These are phyloP conservation scores for Fulica atra DNA, from an alignment of 2,113 vertebrate species.

Conservation along the genomic window DNA sequence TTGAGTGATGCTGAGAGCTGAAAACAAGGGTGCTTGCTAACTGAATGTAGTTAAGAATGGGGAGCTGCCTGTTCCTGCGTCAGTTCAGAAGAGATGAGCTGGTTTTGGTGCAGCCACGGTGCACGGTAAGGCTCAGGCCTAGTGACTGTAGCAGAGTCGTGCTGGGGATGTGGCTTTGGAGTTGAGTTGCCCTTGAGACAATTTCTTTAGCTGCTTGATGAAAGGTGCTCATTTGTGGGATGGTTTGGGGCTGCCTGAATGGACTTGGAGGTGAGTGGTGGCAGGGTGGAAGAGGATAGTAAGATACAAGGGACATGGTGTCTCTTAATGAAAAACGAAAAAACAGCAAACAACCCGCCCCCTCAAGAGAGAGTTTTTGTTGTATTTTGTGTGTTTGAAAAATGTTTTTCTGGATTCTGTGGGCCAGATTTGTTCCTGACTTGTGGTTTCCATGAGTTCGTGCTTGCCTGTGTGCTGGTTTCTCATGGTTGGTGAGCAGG, in stretches of 20 bases:
- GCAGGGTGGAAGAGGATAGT: background rate
- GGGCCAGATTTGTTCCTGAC: background rate
- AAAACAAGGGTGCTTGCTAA: background rate
- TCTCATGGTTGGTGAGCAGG: background rate
- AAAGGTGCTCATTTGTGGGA: background rate
- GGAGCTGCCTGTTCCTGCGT: background rate
- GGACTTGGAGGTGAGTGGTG: background rate
- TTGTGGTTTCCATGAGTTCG: background rate
- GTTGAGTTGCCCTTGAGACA: background rate
- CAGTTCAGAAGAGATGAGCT: background rate
- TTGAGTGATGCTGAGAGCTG: background rate
- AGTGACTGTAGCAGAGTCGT: fast-evolving
- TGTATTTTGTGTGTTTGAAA: background rate
- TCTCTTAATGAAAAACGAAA: background rate
- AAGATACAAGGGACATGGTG: background rate
- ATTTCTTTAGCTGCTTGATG: background rate
- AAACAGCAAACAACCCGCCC: background rate
- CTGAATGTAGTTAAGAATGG: background rate
- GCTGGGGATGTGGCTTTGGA: background rate
- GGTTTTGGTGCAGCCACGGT: background rate
- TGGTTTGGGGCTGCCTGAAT: background rate
- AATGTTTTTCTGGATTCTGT: background rate
- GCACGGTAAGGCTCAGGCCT: background rate
- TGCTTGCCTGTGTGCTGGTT: background rate
- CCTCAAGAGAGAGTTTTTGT: background rate